phyloP scores from a whole-genome alignment of 2,797 vertebrate genomes.

The Gobionotothen gibberifrons region DNA sequence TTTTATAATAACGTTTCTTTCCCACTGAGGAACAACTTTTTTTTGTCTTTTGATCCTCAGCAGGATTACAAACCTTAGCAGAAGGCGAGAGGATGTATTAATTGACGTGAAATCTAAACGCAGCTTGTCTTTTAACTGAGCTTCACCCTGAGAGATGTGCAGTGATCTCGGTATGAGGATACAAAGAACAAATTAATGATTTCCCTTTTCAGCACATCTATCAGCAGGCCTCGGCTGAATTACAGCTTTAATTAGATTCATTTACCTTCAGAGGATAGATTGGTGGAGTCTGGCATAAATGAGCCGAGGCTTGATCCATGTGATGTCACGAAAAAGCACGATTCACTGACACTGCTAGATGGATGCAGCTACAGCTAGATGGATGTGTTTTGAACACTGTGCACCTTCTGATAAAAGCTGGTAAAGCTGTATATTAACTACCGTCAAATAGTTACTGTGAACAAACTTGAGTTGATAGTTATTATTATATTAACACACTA shows the following conservation, averaged over 20 bases:
- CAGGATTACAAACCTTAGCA: slow-evolving; percentile 1
- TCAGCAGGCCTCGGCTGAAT: slow-evolving; percentile 40
- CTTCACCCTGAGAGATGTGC: slow-evolving; percentile 9
- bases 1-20: slow-evolving; percentile 40
- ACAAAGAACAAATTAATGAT: slow-evolving; percentile 25
- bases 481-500: no score
- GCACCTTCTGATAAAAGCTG: slow-evolving; percentile 3
- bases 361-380: slow-evolving; percentile 17
- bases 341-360: slow-evolving; percentile 30
- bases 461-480: no score
- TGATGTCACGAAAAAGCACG: slow-evolving; percentile 33
- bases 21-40: neutral
- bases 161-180: slow-evolving; percentile 27
- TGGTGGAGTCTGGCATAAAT: slow-evolving; percentile 55
- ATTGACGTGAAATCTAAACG: neutral
- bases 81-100: neutral
- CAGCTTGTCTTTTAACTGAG: slow-evolving; percentile 12
- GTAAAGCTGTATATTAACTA: no score
- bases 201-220: slow-evolving; percentile 34
- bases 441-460: no score
- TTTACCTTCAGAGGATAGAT: slow-evolving; percentile 64
- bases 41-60: slow-evolving; percentile 21
- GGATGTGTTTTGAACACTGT: slow-evolving; percentile 11
- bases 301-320: slow-evolving; percentile 57
- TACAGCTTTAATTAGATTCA: slow-evolving; percentile 61